phyloP scores from a whole-genome alignment of 2,113 vertebrate genomes.

The Tragelaphus imberbis region DNA sequence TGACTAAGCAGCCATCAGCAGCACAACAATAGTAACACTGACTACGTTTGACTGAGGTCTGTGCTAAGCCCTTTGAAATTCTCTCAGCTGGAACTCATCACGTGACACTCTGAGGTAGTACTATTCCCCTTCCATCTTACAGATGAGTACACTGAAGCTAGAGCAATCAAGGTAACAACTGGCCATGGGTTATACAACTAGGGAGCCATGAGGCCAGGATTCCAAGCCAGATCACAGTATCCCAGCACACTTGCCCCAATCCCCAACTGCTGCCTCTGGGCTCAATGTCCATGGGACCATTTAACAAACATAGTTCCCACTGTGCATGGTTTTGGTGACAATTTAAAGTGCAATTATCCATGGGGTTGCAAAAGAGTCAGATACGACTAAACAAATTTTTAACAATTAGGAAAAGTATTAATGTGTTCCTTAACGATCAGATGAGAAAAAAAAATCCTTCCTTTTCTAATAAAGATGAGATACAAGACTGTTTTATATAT shows the following conservation, averaged over 20 bases:
- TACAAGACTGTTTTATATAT: neutral
- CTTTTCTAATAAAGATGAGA: conserved; percentile 5
- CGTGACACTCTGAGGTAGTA: neutral
- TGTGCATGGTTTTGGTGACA: neutral
- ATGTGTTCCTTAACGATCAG: neutral
- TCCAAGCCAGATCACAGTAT: neutral
- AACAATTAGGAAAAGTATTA: neutral
- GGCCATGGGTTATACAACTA: neutral
- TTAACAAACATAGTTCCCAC: neutral
- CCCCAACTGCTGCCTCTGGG: neutral
- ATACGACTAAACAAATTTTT: neutral
- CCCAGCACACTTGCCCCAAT: neutral
- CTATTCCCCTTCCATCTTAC: neutral
- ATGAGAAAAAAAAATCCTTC: neutral
- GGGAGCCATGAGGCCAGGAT: neutral
- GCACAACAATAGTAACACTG: neutral
- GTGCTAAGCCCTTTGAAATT: neutral
- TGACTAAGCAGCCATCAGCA: neutral
- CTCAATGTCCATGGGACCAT: neutral
- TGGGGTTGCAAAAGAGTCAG: neutral
- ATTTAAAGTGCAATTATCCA: neutral
- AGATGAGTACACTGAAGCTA: neutral
- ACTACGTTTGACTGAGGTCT: neutral
- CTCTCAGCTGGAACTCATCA: neutral
- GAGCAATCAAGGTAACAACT: neutral